Base-by-base conservation (phyloP, 2,797 vertebrate species). In the Echiichthys vipera region DNA sequence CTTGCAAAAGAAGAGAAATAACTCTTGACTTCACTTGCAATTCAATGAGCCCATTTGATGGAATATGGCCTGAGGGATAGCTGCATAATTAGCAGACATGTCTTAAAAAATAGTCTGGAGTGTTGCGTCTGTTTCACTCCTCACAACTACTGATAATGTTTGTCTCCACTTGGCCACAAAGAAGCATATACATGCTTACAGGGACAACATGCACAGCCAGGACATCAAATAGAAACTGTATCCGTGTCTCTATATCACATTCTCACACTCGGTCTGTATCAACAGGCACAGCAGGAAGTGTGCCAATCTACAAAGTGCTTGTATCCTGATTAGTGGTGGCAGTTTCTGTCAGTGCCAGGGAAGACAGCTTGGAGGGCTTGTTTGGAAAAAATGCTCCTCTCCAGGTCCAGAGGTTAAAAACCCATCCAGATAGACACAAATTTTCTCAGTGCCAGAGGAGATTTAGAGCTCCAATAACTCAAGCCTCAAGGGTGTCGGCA, bases 311-410 rank as follows among this genome's bases (percentile, higher is more conserved):
- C 71, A 32, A 54, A 24, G 74, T 27, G 39, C 83, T 68, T 27
- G 73, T 55, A 17, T 76, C 80, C 88, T 92, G 90, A 93, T 94
- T 93, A 92, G 88, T 81, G 77, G 77, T 88, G 78, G 65, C 82
- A 81, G 72, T 75, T 76, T 77, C 78, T 57, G 70, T 34, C 69
- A 65, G 77, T 79, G 84, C 89, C 81, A 83, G 70, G 56, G 59
- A 78, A 77, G 85, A 84, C 84, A 78, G 84, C 82, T 82, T 70
- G 70, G 71, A 85, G 76, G 71, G 76, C 84, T 87, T 83, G 81
- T 87, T 81, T 79, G 74, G 78, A 88, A 89, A 84, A 82, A 89
- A 80, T 40, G 79, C 77, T 68, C 67, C 62, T 70, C 73, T 78
- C 39, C 71, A 57, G 59, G 85, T 86, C 69, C 71, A 84, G 83